Evolutionary conservation across 2,113 vertebrate genomes (phyloP).

Genomic region (Bubo blakistoni): DNA sequence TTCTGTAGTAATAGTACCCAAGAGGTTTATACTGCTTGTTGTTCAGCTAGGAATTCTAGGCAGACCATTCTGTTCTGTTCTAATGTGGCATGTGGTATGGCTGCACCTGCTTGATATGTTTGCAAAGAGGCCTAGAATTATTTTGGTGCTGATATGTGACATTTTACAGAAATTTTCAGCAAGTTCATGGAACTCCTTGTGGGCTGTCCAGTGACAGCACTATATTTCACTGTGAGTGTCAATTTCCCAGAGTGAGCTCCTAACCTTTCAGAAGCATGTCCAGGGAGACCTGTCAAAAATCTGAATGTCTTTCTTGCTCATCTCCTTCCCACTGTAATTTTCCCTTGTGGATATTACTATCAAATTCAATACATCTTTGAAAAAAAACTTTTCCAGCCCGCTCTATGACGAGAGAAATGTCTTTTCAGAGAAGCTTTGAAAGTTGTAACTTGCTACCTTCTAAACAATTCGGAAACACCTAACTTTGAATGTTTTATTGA

Average conservation of each 20-base stretch:
- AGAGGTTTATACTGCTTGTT: background rate
- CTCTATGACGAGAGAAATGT: background rate
- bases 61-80: accelerated
- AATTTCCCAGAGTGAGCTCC: background rate
- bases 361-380: background rate
- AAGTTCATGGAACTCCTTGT: background rate
- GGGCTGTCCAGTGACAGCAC: background rate
- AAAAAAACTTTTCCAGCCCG: background rate
- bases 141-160: background rate
- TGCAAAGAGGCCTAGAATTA: background rate
- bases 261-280: background rate
- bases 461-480: background rate
- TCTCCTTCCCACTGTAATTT: background rate
- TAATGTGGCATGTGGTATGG: accelerated
- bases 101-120: background rate
- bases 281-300: background rate
- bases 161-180: background rate
- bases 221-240: background rate
- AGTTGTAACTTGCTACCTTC: background rate
- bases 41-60: background rate
- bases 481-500: background rate
- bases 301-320: background rate
- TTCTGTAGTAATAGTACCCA: background rate
- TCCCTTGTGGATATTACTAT: background rate
- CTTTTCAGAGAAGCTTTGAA: background rate